Conservation (phyloP, 1,140 invertebrate species). For the Drosophila bocqueti region DNA sequence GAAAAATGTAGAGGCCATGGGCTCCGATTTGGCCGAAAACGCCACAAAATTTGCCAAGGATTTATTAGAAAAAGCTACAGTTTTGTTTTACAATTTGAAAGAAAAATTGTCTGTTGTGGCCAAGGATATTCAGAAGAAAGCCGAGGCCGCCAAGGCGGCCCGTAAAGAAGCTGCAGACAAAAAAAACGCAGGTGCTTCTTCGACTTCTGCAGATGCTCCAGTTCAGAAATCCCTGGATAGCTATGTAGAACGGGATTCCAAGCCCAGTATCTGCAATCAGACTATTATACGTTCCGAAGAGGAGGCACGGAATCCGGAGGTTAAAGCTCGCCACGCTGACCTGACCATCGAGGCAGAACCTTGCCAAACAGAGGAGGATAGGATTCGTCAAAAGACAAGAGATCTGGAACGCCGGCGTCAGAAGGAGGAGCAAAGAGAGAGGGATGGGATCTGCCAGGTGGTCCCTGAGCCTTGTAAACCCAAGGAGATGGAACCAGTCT, state of each 20-base stretch:
- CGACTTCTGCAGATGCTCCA: neutral
- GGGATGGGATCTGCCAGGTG: neutral
- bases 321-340: conserved; percentile 48
- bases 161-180: neutral
- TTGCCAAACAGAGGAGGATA: conserved; percentile 3
- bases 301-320: conserved; percentile 24
- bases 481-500: neutral
- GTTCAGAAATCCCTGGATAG: neutral
- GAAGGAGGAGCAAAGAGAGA: neutral
- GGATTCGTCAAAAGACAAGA: neutral
- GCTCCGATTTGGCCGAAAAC: conserved; percentile 26
- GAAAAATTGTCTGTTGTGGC: conserved; percentile 9
- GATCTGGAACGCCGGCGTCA: conserved; percentile 15
- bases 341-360: conserved; percentile 23
- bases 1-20: conserved; percentile 11
- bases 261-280: conserved; percentile 48
- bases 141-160: conserved; percentile 8
- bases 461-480: neutral
- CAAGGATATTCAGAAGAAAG: conserved; percentile 24
- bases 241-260: neutral
- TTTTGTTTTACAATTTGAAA: conserved; percentile 10
- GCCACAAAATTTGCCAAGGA: conserved; percentile 12
- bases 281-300: conserved; percentile 53
- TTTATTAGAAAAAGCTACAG: conserved; percentile 14
- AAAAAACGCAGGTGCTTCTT: neutral